phyloP scores from a whole-genome alignment of 2,113 vertebrate species.

The Chloroceryle aenea region DNA sequence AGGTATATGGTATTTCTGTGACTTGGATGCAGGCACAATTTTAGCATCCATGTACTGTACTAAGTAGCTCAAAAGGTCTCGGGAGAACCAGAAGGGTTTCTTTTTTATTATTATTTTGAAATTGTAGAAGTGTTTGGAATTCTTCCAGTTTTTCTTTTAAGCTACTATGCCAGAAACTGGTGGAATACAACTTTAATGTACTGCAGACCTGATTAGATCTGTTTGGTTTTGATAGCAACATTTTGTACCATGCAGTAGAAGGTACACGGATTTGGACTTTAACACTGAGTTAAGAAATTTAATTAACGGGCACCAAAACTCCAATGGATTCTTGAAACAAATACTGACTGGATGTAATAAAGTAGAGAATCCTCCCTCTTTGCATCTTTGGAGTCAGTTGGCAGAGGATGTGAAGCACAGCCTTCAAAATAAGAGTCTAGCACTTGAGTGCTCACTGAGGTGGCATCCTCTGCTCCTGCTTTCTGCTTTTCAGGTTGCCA shows the following conservation, averaged over 20 bases:
- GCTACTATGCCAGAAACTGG: constrained; percentile 62
- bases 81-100: constrained; percentile 54
- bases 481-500: not conserved
- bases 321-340: constrained; percentile 15
- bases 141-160: constrained; percentile 58
- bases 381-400: constrained; percentile 28
- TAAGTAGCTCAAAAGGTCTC: constrained; percentile 73
- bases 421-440: constrained; percentile 59
- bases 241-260: constrained; percentile 17
- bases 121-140: constrained; percentile 61
- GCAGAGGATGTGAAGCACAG: not conserved
- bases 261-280: constrained; percentile 24
- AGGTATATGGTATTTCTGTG: constrained; percentile 16
- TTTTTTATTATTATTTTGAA: constrained; percentile 76
- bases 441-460: not conserved
- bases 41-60: constrained; percentile 46
- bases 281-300: constrained; percentile 16
- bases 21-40: constrained; percentile 38
- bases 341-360: constrained; percentile 30
- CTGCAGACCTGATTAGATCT: constrained; percentile 65
- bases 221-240: constrained; percentile 44
- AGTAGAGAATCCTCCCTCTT: constrained; percentile 37
- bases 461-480: not conserved
- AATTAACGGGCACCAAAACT: constrained; percentile 18
- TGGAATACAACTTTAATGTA: constrained; percentile 52